Conservation (phyloP, 2,888 invertebrate species). For the Dorcus hopei region DNA sequence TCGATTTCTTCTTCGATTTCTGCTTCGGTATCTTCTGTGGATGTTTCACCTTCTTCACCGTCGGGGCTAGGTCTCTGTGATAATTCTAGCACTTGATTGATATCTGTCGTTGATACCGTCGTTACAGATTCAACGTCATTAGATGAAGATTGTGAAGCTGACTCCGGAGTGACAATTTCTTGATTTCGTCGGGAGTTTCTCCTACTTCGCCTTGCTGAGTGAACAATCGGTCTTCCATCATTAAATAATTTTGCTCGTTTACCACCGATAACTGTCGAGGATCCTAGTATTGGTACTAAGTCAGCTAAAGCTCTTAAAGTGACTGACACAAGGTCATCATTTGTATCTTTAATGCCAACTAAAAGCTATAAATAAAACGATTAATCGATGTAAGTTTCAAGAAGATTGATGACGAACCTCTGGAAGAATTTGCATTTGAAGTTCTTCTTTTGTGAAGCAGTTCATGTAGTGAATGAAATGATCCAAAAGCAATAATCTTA, state of each 20-base stretch:
- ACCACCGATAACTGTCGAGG: conserved; percentile 81
- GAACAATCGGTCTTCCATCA: conserved; percentile 71
- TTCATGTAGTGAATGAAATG: conserved; percentile 75
- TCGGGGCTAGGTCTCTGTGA: conserved; percentile 79
- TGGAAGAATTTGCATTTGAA: conserved; percentile 78
- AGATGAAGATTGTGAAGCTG: too few species aligned
- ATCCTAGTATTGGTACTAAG: conserved; percentile 80
- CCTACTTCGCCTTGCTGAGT: conserved; percentile 8
- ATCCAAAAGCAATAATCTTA: conserved; percentile 71
- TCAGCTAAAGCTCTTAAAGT: conserved; percentile 80
- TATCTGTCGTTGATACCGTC: background rate
- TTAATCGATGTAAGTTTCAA: background rate
- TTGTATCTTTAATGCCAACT: conserved; percentile 82
- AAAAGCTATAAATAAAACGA: conserved; percentile 43
- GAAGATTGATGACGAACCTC: conserved; percentile 55
- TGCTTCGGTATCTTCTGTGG: conserved; percentile 46
- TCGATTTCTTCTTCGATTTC: conserved; percentile 58
- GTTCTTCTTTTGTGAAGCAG: conserved; percentile 70
- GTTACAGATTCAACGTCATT: too few species aligned
- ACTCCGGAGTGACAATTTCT: background rate
- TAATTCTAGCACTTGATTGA: conserved; percentile 47
- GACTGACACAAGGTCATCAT: conserved; percentile 76
- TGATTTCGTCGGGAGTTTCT: conserved; percentile 2
- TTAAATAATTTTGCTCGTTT: conserved; percentile 77
- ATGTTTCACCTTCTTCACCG: conserved; percentile 71